Conservation (phyloP, 2,888 invertebrate species). For the Deilephila porcellus region DNA sequence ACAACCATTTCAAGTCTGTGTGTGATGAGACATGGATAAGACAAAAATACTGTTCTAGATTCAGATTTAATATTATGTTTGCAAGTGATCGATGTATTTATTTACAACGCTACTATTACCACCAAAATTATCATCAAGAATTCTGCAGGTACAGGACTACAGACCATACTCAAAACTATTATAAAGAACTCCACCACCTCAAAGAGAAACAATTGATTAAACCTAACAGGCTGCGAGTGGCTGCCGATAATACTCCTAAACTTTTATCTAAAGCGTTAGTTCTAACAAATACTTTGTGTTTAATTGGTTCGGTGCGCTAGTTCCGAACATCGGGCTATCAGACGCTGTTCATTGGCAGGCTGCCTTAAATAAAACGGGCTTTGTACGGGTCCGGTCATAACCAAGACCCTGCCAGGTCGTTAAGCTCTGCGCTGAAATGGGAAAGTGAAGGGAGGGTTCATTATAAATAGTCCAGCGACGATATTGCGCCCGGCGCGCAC, state of each 20-base stretch:
- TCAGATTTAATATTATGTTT: too few relatives aligned
- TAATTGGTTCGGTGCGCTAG: conserved; percentile 52
- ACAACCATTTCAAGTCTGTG: too few relatives aligned
- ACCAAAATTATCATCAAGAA: too few relatives aligned
- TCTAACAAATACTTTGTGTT: conserved; percentile 33
- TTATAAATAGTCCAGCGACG: conserved; percentile 21
- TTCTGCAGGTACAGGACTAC: too few relatives aligned
- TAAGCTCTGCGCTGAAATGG: conserved; percentile 48
- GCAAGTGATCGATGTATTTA: too few relatives aligned
- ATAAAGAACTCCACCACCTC: too few relatives aligned
- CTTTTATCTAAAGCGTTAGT: conserved; percentile 30
- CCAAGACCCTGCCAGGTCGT: conserved; percentile 55
- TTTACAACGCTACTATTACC: too few relatives aligned
- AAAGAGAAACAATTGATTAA: not conserved
- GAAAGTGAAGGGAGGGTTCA: conserved; percentile 36
- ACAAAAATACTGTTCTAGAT: too few relatives aligned
- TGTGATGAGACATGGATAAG: too few relatives aligned
- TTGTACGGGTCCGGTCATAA: conserved; percentile 56
- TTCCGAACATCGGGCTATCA: conserved; percentile 50
- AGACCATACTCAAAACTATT: too few relatives aligned
- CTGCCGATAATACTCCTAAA: conserved; percentile 14
- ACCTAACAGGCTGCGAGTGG: not conserved
- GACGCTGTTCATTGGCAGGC: conserved; percentile 61
- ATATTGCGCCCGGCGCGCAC: not conserved
- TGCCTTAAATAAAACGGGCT: conserved; percentile 68